These are phyloP conservation scores for Rotaria sp. DNA, from an alignment of 2,888 invertebrate genomes.

Conservation along the genomic window DNA sequence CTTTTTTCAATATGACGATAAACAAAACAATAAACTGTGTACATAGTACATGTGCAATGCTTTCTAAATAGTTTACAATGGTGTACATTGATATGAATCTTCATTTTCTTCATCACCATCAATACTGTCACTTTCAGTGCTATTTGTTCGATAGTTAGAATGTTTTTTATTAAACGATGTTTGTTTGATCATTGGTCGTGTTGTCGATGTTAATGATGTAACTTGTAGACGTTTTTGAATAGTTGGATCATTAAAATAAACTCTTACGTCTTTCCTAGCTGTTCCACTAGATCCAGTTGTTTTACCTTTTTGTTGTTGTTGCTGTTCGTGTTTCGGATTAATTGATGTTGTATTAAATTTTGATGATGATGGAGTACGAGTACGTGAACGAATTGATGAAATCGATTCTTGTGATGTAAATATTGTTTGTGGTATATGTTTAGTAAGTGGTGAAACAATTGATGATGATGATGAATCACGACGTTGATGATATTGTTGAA, in stretches of 20 bases:
- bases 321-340: background rate
- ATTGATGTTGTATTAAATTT: background rate
- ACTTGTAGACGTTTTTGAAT: background rate
- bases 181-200: background rate
- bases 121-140: slow-evolving; percentile 18
- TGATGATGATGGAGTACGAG: background rate
- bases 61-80: background rate
- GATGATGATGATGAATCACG: background rate
- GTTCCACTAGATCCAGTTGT: background rate
- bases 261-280: background rate
- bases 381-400: background rate
- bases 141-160: background rate
- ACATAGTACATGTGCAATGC: background rate
- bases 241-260: slow-evolving; percentile 6
- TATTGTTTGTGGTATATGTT: background rate
- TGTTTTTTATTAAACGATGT: background rate
- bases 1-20: background rate
- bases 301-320: background rate
- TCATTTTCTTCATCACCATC: background rate
- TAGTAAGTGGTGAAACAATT: background rate
- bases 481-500: background rate
- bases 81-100: slow-evolving; percentile 3
- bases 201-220: background rate
- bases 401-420: background rate
- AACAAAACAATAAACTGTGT: background rate